Percentiles rank a stretch among this genome's conserved stretches.
These are phyloP conservation scores for Drosophila ezoana DNA, from an alignment of 2,888 invertebrate genomes.

Conservation along the genomic window DNA sequence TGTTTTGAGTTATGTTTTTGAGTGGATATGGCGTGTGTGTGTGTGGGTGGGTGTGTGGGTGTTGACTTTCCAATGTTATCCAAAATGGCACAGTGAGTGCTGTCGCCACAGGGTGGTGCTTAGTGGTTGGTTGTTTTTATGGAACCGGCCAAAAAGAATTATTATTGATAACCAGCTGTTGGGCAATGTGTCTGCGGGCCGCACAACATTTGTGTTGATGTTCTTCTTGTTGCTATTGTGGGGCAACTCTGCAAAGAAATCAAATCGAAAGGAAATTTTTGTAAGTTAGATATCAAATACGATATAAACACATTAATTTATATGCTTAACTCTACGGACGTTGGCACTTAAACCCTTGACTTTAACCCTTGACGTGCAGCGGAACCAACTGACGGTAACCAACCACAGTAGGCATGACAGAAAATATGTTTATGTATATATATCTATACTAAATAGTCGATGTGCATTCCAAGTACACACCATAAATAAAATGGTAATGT, in stretches of 20 bases:
- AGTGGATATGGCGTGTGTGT: slow-evolving; percentile 10
- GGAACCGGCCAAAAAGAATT: slow-evolving; percentile 59
- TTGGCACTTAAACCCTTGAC: slow-evolving; percentile 73
- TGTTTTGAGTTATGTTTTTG: slow-evolving; percentile 44
- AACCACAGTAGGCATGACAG: slow-evolving; percentile 39
- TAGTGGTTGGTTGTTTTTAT: slow-evolving; percentile 59
- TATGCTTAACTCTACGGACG: slow-evolving; percentile 40
- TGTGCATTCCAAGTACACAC: slow-evolving; percentile 67
- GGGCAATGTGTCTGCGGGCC: slow-evolving; percentile 69
- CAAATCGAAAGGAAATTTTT: slow-evolving; percentile 18
- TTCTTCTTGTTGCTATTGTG: slow-evolving; percentile 30
- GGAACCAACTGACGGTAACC: slow-evolving; percentile 42
- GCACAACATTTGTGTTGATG: slow-evolving; percentile 79
- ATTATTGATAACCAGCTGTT: slow-evolving; percentile 68
- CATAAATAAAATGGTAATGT: slow-evolving; percentile 59
- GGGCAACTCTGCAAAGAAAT: slow-evolving; percentile 64
- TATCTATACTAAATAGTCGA: slow-evolving; percentile 34
- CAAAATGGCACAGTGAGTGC: slow-evolving; percentile 54
- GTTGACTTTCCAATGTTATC: slow-evolving; percentile 53
- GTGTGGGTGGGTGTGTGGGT: slow-evolving; percentile 17
- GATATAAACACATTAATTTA: slow-evolving; percentile 49
- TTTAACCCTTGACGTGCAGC: slow-evolving; percentile 61
- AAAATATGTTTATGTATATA: neutral
- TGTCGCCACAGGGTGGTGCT: slow-evolving; percentile 44
- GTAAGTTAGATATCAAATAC: slow-evolving; percentile 28